Base-by-base conservation (phyloP, 2,797 vertebrate genomes). In the Oreochromis mossambicus region DNA sequence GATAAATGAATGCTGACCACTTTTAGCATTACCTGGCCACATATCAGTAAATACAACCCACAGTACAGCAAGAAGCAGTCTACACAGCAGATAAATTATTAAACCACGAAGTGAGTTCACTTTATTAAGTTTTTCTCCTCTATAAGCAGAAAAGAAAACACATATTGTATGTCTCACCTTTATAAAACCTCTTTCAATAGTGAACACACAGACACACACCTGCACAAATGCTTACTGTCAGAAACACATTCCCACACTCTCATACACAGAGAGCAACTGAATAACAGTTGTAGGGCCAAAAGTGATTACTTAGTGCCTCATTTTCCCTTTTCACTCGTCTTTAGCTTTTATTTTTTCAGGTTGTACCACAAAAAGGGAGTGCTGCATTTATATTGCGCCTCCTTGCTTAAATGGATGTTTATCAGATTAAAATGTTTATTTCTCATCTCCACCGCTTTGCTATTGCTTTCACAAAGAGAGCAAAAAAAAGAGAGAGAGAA, bases 381-480 rank as follows among this genome's bases (percentile, higher is more conserved):
- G 51, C 14, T 9, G 3, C 52, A 12, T 48, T 15, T 50, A 88
- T 91, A 88, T 93, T 77, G 61, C 79, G 83, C 75, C 84, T 86
- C 70, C 83, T 90, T 85, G 52, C 81, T 89, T 90, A 90, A 89
- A 87, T 56, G 48, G 84, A 90, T 90, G 89, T 89, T 81, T n/a
- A 94, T 92, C 88, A 82, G 90, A 94, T 94, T 89, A 90, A 93
- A 93, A 92, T 79, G 58, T 85, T 93, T 93, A 92, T 91, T 94
- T 91, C 87, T 92, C 90, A 92, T 92, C 86, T 90, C 78, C 10
- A 54, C 38, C 1, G 2, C 85, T 87, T 79, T 61, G 26, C 21
- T 84, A 75, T 48, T 75, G 75, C 78, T 87, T 88, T 58, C 21
- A 4, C 17, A 46, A 51, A 82, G 5, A 76, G 4, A 9, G 85